A percentile compares a stretch with the other conserved stretches of the same genome.
Evolutionary conservation across 2,888 invertebrate genomes (phyloP).

Genomic region (Timema podura): DNA sequence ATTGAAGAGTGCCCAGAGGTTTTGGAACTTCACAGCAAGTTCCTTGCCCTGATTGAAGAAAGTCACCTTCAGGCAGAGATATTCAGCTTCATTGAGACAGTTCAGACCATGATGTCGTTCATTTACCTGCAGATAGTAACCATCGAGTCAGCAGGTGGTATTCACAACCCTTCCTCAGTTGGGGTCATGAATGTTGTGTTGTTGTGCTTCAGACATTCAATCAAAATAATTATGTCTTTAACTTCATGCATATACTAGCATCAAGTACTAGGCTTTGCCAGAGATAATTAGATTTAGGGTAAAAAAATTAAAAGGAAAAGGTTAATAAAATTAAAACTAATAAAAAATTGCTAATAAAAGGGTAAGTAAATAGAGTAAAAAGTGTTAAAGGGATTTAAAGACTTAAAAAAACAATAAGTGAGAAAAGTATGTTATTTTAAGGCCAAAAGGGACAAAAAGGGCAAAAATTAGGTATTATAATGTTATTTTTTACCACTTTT

Average conservation of each 20-base stretch:
- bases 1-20: conserved; percentile 65
- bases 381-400: no score
- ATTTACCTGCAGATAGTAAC: conserved; percentile 72
- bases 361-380: no score
- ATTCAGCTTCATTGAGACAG: conserved; percentile 74
- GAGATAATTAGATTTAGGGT: neutral
- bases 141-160: conserved; percentile 69
- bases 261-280: neutral
- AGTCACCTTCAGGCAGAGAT: conserved; percentile 54
- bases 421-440: no score
- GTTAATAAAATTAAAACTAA: neutral
- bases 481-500: no score
- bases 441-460: no score
- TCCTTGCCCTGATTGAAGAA: conserved; percentile 53
- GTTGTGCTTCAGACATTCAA: neutral
- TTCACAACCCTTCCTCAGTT: neutral
- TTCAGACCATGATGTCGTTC: conserved; percentile 69
- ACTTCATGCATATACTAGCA: neutral
- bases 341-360: no score
- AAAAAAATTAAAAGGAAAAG: neutral
- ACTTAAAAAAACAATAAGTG: no score
- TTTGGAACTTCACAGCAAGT: conserved; percentile 60
- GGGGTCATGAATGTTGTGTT: neutral
- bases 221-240: neutral
- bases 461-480: no score